These are phyloP conservation scores for Melanotaenia trifasciata DNA, from an alignment of 2,797 vertebrate species.

Conservation along the genomic window DNA sequence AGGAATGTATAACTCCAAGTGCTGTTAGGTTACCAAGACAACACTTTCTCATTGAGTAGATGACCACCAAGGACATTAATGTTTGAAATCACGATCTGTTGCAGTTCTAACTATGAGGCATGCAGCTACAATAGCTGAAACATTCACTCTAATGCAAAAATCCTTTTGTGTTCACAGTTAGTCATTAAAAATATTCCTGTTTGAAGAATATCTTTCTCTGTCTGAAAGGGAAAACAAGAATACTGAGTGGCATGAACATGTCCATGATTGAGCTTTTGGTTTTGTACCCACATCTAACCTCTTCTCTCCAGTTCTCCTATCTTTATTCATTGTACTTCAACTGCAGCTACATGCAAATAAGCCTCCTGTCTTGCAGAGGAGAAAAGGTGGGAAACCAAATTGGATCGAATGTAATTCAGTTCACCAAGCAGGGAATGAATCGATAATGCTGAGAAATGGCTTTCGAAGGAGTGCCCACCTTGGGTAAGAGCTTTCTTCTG, in stretches of 20 bases:
- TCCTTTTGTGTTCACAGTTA: not conserved
- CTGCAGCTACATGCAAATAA: slow-evolving; percentile 77
- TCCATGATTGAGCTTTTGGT: slow-evolving; percentile 19
- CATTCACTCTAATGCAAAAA: not conserved
- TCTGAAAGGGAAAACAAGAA: slow-evolving; percentile 7
- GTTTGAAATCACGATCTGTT: slow-evolving; percentile 34
- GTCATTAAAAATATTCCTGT: not conserved
- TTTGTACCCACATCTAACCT: slow-evolving; percentile 20
- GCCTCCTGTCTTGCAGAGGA: slow-evolving; percentile 68
- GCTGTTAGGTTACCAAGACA: slow-evolving; percentile 63
- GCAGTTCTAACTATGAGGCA: slow-evolving; percentile 6
- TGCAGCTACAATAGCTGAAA: slow-evolving; percentile 2
- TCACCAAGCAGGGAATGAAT: slow-evolving; percentile 80
- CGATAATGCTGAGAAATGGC: slow-evolving; percentile 84
- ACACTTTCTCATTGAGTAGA: slow-evolving; percentile 45
- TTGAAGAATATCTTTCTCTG: not conserved
- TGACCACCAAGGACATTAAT: slow-evolving; percentile 53
- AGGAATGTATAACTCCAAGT: slow-evolving; percentile 48
- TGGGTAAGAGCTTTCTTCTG: slow-evolving; percentile 60
- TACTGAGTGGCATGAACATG: slow-evolving; percentile 9
- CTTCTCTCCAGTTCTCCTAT: slow-evolving; percentile 25
- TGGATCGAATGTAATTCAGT: slow-evolving; percentile 87
- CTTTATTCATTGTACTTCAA: slow-evolving; percentile 43
- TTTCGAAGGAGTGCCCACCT: slow-evolving; percentile 75
- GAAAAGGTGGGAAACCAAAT: slow-evolving; percentile 82